These are phyloP conservation scores for Drosophila subquinaria DNA, from an alignment of 2,888 invertebrate genomes.

Conservation along the genomic window DNA sequence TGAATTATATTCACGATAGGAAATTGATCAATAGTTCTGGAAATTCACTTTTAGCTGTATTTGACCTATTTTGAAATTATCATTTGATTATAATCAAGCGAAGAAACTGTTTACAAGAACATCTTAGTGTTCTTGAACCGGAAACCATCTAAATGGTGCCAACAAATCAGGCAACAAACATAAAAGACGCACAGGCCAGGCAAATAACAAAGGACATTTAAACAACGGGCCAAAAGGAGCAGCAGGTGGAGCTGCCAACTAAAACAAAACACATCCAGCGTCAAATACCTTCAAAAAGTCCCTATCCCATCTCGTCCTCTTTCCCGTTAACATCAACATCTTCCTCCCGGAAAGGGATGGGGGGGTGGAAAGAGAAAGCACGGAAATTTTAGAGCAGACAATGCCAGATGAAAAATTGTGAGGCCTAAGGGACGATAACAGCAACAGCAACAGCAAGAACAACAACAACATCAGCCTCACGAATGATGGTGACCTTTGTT, in stretches of 20 bases:
- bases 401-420: slow-evolving; percentile 72
- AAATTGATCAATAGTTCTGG: not conserved
- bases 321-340: not conserved
- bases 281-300: slow-evolving; percentile 20
- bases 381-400: slow-evolving; percentile 63
- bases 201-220: slow-evolving; percentile 48
- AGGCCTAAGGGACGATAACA: slow-evolving; percentile 66
- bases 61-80: not conserved
- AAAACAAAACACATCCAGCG: slow-evolving; percentile 58
- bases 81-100: not conserved
- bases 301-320: not conserved
- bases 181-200: slow-evolving; percentile 40
- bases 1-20: not conserved
- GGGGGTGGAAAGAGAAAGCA: slow-evolving; percentile 13
- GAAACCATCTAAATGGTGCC: slow-evolving; percentile 44
- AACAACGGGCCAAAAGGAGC: slow-evolving; percentile 23
- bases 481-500: slow-evolving; percentile 66
- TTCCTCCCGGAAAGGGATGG: no score
- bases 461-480: slow-evolving; percentile 16
- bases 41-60: not conserved
- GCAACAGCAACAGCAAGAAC: slow-evolving; percentile 5
- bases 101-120: slow-evolving; percentile 15
- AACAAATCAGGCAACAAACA: slow-evolving; percentile 60
- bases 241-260: slow-evolving; percentile 50
- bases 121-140: slow-evolving; percentile 7